Evolutionary conservation across 35 echinoderm and acorn worm genomes (phyloP), one percentile per base, ranked within the genome.

Genomic region (Patiria miniata): DNA sequence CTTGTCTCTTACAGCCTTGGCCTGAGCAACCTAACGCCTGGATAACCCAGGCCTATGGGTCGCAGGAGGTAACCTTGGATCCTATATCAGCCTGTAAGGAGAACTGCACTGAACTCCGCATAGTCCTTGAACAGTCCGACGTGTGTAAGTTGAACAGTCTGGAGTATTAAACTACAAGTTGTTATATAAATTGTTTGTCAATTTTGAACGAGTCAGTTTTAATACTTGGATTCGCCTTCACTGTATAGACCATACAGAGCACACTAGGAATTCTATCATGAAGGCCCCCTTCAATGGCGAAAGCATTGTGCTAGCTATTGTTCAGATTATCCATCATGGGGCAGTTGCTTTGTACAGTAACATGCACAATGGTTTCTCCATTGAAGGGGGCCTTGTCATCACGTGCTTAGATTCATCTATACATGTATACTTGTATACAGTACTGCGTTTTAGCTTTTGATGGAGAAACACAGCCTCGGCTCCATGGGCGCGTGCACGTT

Each of bases 91-190:
- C 8, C 38, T 90, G 88, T 60, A 40, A 83, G 54, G 18, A 90
- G n/a, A 84, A 90, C 81, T 90, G 88, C 59, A 69, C 88, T 17
- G 88, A 90, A 9, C 23, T 90, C 60, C 55, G 52, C 30, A 33
- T 90, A 4, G 23, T 84, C 3, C 81, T 90, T 1, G 33, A 90
- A 77, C 57, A 80, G 18, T 61, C 58, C 7, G 52, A 90, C 32
- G 81, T 90, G 39, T 90, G 88, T 90, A 84, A 84, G 88, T 90
- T 16, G 9, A 36, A 56, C 2, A 18, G 22, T 39, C 32, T 84
- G 26, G 2, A n/a, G n/a, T n/a, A 58, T 15, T 15, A 15, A 58
- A n/a, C n/a, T 14, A 58, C 14, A n/a, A 58, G 55, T 58, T 58
- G 14, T 58, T 58, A 10, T 8, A 29, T 0, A 69, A 8, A 69